Percentiles rank a stretch among this genome's conserved stretches.
These are phyloP conservation scores for Perca flavescens DNA, from an alignment of 2,113 vertebrate species.

Conservation along the genomic window DNA sequence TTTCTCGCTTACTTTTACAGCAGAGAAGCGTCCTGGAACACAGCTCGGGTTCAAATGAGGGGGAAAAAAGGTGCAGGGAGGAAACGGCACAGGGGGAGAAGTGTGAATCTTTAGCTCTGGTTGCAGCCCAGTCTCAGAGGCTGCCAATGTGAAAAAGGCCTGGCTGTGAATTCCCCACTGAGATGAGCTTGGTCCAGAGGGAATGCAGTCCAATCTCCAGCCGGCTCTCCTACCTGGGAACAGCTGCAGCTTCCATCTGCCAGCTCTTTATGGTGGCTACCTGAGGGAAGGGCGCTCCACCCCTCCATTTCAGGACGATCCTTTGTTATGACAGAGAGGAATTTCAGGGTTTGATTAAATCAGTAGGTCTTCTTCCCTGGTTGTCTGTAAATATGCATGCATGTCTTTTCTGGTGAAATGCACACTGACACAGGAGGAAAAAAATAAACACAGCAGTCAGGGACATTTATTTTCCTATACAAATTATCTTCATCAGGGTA, in stretches of 20 bases:
- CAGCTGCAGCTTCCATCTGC: constrained; percentile 87
- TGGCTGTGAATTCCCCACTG: constrained; percentile 79
- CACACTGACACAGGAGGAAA: constrained; percentile 14
- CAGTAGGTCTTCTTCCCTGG: constrained; percentile 37
- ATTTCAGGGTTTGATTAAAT: constrained; percentile 62
- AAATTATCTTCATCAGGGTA: constrained; percentile 31
- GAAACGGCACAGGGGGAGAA: constrained; percentile 49
- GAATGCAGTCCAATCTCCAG: constrained; percentile 77
- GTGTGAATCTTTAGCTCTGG: constrained; percentile 70
- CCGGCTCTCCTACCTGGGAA: constrained; percentile 80
- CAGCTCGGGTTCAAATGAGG: constrained; percentile 63
- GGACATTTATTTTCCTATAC: background rate
- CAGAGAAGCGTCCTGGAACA: constrained; percentile 27
- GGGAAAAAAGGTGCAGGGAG: constrained; percentile 48
- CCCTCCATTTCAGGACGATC: constrained; percentile 63
- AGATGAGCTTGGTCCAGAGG: constrained; percentile 73
- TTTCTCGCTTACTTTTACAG: background rate
- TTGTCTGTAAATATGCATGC: constrained; percentile 53
- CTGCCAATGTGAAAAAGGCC: constrained; percentile 75
- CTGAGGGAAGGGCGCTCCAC: constrained; percentile 70
- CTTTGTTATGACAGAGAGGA: constrained; percentile 64
- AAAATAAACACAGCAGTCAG: constrained; percentile 6
- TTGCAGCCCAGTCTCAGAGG: constrained; percentile 66
- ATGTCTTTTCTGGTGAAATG: constrained; percentile 34
- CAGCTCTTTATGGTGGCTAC: constrained; percentile 77